Evolutionary conservation across 2,797 vertebrate genomes (phyloP).

Genomic region (Holocentrus rufus): DNA sequence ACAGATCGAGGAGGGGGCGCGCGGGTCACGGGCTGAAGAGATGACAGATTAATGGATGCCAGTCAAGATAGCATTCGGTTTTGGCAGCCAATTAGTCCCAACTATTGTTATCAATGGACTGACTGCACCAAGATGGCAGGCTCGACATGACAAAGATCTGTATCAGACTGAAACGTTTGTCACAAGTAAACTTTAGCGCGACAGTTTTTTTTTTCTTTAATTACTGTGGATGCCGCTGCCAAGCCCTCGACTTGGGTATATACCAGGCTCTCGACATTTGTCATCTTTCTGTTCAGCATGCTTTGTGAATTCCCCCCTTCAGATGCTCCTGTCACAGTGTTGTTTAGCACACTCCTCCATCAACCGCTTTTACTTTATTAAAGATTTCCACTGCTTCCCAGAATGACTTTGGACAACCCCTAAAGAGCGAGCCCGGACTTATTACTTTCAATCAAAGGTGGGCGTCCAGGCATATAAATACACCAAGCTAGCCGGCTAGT

Average conservation of each 20-base stretch:
- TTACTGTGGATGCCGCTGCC: no score
- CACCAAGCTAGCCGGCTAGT: no score
- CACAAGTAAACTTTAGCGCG: no score
- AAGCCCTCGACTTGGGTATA: no score
- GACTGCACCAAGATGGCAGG: neutral
- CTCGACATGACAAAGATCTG: neutral
- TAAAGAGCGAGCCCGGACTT: neutral
- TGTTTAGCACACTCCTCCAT: conserved; percentile 2
- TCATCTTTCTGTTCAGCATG: neutral
- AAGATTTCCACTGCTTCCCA: conserved; percentile 7
- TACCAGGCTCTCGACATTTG: neutral
- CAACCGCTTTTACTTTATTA: neutral
- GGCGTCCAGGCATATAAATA: no score
- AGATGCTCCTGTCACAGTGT: neutral
- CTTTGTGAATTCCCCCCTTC: neutral
- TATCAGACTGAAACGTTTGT: no score
- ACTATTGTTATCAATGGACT: no score
- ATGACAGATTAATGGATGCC: conserved; percentile 6
- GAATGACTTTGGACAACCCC: conserved; percentile 4
- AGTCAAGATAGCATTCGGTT: conserved; percentile 18
- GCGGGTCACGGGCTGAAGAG: conserved; percentile 3
- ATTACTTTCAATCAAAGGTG: no score
- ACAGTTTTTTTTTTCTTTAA: no score
- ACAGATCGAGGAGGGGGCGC: neutral
- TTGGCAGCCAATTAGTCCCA: neutral